Evolutionary conservation across 2,888 invertebrate genomes (phyloP).

Genomic region (Branchellion lobata): DNA sequence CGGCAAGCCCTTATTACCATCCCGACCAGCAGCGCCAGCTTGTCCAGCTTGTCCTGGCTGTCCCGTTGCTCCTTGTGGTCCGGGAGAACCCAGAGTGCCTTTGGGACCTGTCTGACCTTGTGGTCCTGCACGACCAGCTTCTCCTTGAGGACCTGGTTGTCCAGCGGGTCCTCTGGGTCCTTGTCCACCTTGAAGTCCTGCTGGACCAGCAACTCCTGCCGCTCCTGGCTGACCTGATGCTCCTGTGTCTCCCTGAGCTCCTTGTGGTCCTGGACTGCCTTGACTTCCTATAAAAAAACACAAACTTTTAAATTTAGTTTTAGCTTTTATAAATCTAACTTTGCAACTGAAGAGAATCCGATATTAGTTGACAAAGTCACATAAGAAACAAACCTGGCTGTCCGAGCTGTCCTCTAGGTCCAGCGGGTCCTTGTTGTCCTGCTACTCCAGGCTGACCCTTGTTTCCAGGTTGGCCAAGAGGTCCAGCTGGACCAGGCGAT

Average conservation of each 20-base stretch:
- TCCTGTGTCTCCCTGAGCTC: slow-evolving; percentile 35
- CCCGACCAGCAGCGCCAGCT: not conserved
- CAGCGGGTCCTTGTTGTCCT: slow-evolving; percentile 11
- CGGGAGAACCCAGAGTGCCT: not conserved
- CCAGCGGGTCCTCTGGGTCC: slow-evolving; percentile 49
- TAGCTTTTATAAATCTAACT: not conserved
- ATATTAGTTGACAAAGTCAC: no score
- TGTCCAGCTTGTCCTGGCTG: slow-evolving; percentile 1
- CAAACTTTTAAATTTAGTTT: no score
- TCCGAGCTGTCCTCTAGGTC: slow-evolving; percentile 3
- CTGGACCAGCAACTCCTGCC: slow-evolving; percentile 39
- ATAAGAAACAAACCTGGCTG: slow-evolving; percentile 20
- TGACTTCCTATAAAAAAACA: not conserved
- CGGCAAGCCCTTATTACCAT: not conserved
- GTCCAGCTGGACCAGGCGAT: slow-evolving; percentile 29
- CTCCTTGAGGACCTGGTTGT: slow-evolving; percentile 53
- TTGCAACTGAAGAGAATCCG: no score
- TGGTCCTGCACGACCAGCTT: slow-evolving; percentile 51
- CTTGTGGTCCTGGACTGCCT: not conserved
- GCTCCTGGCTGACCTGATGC: slow-evolving; percentile 22
- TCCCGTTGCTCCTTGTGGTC: not conserved
- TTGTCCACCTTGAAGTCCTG: slow-evolving; percentile 45
- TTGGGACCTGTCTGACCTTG: slow-evolving; percentile 5
- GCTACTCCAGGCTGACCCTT: slow-evolving; percentile 8
- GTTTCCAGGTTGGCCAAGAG: slow-evolving; percentile 42